Evolutionary conservation across 2,888 invertebrate species (phyloP).

Genomic region (Agriopis marginaria): DNA sequence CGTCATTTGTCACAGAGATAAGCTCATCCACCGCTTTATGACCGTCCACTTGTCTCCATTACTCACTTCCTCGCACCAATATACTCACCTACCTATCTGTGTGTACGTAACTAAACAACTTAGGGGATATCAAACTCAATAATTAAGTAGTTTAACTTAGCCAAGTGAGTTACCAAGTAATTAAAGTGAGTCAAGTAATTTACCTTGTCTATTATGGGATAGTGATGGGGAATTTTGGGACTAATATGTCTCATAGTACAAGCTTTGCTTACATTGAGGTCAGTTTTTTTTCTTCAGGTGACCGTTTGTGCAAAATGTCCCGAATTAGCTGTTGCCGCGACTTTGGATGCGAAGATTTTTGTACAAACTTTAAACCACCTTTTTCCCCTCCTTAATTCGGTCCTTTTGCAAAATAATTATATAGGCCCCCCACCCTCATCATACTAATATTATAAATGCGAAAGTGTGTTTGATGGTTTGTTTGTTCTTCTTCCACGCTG

Average conservation of each 20-base stretch:
- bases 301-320: too few relatives aligned
- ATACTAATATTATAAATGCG: too few relatives aligned
- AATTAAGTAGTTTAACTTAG: constrained; percentile 8
- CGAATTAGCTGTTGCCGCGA: not conserved
- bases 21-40: constrained; percentile 17
- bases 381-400: not conserved
- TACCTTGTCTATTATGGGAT: not conserved
- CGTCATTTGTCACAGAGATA: constrained; percentile 17
- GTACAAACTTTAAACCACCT: too few relatives aligned
- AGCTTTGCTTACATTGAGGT: too few relatives aligned
- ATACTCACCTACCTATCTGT: not conserved
- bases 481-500: too few relatives aligned
- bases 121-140: constrained; percentile 7
- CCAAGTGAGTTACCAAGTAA: constrained; percentile 10
- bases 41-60: constrained; percentile 15
- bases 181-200: constrained; percentile 10
- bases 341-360: not conserved
- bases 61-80: not conserved
- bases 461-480: too few relatives aligned
- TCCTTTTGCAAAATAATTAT: not conserved
- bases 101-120: not conserved
- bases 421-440: too few relatives aligned
- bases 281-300: too few relatives aligned
- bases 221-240: not conserved
- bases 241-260: not conserved